Evolutionary conservation across 2,113 vertebrate species (phyloP), one percentile per base, ranked within the genome.

Genomic region (Gobiocypris rarus): DNA sequence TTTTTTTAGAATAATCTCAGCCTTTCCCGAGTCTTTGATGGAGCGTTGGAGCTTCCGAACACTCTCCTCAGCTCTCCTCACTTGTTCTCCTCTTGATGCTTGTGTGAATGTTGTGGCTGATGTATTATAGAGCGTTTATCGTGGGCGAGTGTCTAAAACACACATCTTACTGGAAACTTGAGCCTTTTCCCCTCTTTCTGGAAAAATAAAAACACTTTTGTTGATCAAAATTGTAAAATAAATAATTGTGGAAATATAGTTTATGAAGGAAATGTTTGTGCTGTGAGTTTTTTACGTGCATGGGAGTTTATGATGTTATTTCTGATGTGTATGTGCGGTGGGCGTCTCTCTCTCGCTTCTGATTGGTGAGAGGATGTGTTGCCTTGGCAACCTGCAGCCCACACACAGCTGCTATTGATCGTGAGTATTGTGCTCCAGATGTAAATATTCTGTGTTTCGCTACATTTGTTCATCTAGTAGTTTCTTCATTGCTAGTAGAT

Each of bases 211-310:
- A 71, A 41, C 10, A 45, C 90, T 91, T 94, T 93, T 95, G 94
- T 93, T 95, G 93, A 92, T 95, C 91, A 93, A 95, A 95, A 93
- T 94, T 96, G 94, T 97, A 95, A 91, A 91, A 95, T 90, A 93
- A 91, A 95, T 93, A 95, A 93, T 89, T 95, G 94, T 95, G 31
- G 94, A 96, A 96, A 96, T 96, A 94, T 94, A 95, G 94, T 95
- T 96, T 95, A 93, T 79, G 75, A 75, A 45, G 54, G 31, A 31
- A 74, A 48, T 74, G n/a, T 45, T n/a, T 28, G 11, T 2, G 5
- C 10, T 28, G 28, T 79, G 74, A 82, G 71, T 80, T 17, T 73
- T 59, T 4, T 31, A 31, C 34, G 10, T 59, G 54, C 28, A 43
- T 59, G 48, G 19, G 50, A 54, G 58, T 77, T 59, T 52, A 24